These are phyloP conservation scores for Fragum fragum DNA, from an alignment of 2,888 invertebrate genomes.

Conservation along the genomic window DNA sequence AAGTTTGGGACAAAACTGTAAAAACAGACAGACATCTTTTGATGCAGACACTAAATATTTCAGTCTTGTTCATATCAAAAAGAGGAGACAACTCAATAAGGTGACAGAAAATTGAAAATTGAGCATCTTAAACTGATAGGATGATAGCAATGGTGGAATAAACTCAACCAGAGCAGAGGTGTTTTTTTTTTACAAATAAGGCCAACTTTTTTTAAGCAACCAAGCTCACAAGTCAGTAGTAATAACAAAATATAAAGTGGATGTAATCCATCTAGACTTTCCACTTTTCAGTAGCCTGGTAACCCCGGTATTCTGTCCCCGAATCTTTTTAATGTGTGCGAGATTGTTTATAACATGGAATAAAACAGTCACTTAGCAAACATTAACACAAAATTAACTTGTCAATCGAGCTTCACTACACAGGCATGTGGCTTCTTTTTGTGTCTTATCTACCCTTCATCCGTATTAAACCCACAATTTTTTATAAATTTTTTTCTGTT, in stretches of 20 bases:
- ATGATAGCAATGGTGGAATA: no score
- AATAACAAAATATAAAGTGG: slow-evolving; percentile 15
- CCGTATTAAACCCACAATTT: no score
- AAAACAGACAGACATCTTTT: no score
- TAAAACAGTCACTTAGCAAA: slow-evolving; percentile 64
- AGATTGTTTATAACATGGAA: slow-evolving; percentile 30
- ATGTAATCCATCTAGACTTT: slow-evolving; percentile 17
- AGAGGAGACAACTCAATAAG: no score
- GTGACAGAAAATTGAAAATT: no score
- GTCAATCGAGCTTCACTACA: not conserved
- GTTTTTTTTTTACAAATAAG: no score
- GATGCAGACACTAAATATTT: no score
- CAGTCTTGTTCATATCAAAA: no score
- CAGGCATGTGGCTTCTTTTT: not conserved
- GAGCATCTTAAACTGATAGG: no score
- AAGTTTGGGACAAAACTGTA: no score
- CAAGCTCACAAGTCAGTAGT: not conserved
- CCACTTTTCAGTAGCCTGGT: slow-evolving; percentile 19
- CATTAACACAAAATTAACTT: slow-evolving; percentile 47
- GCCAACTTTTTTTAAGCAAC: not conserved
- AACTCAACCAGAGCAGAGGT: no score
- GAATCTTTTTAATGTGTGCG: slow-evolving; percentile 20
- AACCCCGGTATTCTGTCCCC: slow-evolving; percentile 17
- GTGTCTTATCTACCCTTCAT: not conserved
- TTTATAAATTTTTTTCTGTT: no score